Evolutionary conservation across 2,888 invertebrate species (phyloP).

Genomic region (Zygaena filipendulae): DNA sequence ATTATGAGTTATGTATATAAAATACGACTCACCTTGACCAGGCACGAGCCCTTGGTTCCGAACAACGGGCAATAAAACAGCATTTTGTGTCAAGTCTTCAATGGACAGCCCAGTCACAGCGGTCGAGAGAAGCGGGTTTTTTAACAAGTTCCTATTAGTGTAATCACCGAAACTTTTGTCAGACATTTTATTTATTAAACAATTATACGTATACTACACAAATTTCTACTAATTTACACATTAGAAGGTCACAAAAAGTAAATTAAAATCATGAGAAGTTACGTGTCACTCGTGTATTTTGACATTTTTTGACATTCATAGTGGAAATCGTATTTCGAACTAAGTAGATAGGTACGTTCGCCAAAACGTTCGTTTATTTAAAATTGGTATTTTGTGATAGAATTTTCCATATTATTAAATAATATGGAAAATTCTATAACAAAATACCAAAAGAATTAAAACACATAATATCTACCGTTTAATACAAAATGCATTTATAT

Average conservation of each 20-base stretch:
- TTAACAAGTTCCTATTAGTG: constrained; percentile 46
- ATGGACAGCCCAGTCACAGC: constrained; percentile 78
- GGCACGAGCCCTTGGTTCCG: constrained; percentile 42
- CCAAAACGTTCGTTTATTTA: too few species aligned
- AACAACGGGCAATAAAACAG: constrained; percentile 74
- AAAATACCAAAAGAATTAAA: too few species aligned
- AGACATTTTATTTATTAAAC: constrained; percentile 54
- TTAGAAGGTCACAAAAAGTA: constrained; percentile 61
- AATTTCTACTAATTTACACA: constrained; percentile 53
- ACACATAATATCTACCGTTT: too few species aligned
- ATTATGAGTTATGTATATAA: too few species aligned
- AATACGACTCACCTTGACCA: constrained; percentile 51
- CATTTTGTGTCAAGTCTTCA: constrained; percentile 79
- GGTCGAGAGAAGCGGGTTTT: constrained; percentile 78
- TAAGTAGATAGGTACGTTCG: too few species aligned
- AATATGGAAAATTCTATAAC: too few species aligned
- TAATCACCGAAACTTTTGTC: constrained; percentile 61
- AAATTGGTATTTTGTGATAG: too few species aligned
- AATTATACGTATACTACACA: constrained; percentile 26
- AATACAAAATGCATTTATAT: too few species aligned
- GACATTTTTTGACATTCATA: constrained; percentile 31
- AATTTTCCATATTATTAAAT: too few species aligned
- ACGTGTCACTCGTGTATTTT: constrained; percentile 66
- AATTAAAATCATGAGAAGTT: constrained; percentile 59
- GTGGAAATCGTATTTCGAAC: too few species aligned